Evolutionary conservation across 2,113 vertebrate genomes (phyloP), one percentile per base, ranked within the genome.

Genomic region (Plestiodon gilberti): DNA sequence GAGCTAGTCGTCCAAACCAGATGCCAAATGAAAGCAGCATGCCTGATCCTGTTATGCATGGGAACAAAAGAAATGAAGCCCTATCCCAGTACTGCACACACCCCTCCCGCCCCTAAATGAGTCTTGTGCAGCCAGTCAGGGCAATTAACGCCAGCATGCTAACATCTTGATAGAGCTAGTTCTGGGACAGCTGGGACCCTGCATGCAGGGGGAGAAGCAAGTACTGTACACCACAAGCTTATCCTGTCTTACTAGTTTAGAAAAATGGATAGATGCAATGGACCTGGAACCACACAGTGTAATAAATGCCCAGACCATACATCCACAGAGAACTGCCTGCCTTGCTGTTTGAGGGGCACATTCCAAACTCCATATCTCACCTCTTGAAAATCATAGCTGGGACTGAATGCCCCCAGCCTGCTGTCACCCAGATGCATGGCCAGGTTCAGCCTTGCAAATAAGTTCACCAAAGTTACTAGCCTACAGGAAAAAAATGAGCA

Each of bases 31-130:
- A 86, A 86, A 81, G 85, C 78, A 86, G 85, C 78, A 75, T 81
- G 85, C 57, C 78, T 86, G 85, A 86, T 86, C 69, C 85, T 86
- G 85, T 86, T 86, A 86, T 64, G n/a, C 67, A 78, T 15, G 65
- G 35, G 81, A 64, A 83, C 74, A 62, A 85, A 48, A 20, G 74
- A 30, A 71, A 71, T 48, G 76, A 77, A 83, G 75, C 61, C 88
- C 82, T 83, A 75, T 73, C 52, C 74, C 65, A 77, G 67, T 76
- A 48, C 48, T 85, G 23, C 59, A 33, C 25, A 90, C 64, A 85
- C 88, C 73, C 87, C 30, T 48, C 84, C 89, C 91, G 75, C 35
- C 35, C 9, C 74, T 70, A 87, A 82, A 78, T 75, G 61, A 81
- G 40, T 74, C 85, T 86, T 86, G 40, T 74, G 78, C 52, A 86